phyloP scores from a whole-genome alignment of 2,888 invertebrate genomes.

The Nomada lathburiana region DNA sequence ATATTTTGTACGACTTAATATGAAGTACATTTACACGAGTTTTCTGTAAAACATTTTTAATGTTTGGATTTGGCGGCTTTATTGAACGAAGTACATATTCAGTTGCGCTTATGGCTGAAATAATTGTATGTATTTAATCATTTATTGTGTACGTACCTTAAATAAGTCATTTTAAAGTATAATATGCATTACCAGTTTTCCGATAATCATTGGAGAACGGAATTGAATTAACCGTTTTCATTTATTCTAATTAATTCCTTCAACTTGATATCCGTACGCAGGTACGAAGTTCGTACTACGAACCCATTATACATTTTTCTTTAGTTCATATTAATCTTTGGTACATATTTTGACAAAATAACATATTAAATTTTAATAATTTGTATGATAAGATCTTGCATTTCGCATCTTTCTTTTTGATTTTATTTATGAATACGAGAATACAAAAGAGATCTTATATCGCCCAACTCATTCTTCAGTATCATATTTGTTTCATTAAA shows the following conservation, averaged over 20 bases:
- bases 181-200: not conserved
- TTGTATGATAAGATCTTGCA: no score
- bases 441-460: no score
- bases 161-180: not conserved
- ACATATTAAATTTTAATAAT: no score
- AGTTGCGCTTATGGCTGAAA: conserved; percentile 34
- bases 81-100: not conserved
- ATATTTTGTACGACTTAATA: conserved; percentile 13
- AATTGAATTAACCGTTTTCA: not conserved
- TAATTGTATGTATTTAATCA: not conserved
- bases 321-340: no score
- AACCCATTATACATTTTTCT: no score
- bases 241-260: not conserved
- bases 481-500: no score
- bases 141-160: conserved; percentile 10
- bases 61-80: conserved; percentile 41
- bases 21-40: not conserved
- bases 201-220: not conserved
- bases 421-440: no score
- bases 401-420: no score
- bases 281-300: no score
- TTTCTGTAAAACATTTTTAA: not conserved
- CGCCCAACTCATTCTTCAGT: no score
- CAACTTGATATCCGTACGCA: no score
- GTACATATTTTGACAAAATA: no score